Evolutionary conservation across 2,113 vertebrate species (phyloP).

Genomic region (Nycticebus coucang): DNA sequence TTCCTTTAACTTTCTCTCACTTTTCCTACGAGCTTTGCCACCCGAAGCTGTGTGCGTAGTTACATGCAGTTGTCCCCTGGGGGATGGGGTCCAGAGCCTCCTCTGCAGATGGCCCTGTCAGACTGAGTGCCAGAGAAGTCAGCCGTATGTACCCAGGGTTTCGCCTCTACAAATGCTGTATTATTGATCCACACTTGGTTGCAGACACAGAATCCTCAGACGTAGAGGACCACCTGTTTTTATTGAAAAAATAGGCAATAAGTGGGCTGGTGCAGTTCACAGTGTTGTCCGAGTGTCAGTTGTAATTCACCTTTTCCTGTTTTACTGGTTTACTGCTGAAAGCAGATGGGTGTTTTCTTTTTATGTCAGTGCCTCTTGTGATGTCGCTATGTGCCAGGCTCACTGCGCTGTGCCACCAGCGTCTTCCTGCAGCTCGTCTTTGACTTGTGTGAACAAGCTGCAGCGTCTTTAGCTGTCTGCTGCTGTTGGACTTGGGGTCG

Average conservation of each 20-base stretch:
- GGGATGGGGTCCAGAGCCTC: neutral
- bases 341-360: neutral
- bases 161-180: neutral
- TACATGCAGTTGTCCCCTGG: neutral
- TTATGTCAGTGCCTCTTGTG: too few species aligned
- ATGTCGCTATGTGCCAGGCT: neutral
- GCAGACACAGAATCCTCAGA: neutral
- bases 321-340: neutral
- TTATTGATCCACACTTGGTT: neutral
- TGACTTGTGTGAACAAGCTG: neutral
- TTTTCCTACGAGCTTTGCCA: neutral
- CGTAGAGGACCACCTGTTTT: neutral
- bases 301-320: neutral
- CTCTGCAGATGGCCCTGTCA: neutral
- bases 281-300: neutral
- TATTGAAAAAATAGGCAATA: neutral
- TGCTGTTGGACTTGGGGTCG: too few species aligned
- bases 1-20: neutral
- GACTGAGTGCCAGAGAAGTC: fast-evolving
- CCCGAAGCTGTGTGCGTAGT: neutral
- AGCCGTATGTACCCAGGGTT: fast-evolving
- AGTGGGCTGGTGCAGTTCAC: neutral
- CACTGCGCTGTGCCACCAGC: too few species aligned
- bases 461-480: neutral
- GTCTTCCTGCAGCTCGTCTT: neutral